These are phyloP conservation scores for Ephestia elutella DNA, from an alignment of 1,140 invertebrate genomes.

Conservation along the genomic window DNA sequence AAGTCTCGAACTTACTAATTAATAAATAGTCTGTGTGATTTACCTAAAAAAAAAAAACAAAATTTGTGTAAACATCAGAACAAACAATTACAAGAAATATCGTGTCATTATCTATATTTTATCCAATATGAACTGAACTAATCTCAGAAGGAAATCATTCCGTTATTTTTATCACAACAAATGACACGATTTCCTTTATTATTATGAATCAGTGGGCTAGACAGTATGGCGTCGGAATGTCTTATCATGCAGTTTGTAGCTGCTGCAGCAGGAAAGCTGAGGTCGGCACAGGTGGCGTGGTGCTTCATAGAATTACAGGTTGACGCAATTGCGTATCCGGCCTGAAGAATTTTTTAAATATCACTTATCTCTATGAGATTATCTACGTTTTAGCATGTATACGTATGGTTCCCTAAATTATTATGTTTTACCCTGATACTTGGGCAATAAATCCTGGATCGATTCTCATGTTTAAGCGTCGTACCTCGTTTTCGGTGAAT, in stretches of 20 bases:
- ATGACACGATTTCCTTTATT: constrained; percentile 1
- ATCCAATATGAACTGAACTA: not conserved
- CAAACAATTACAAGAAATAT: not conserved
- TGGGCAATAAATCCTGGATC: no score
- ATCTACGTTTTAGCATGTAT: no score
- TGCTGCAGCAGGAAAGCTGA: constrained; percentile 52
- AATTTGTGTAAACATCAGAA: no score
- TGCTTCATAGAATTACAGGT: constrained; percentile 38
- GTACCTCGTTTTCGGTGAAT: no score
- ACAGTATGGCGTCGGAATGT: constrained; percentile 17
- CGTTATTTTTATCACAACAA: not conserved
- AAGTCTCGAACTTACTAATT: no score
- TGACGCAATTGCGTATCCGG: constrained; percentile 34
- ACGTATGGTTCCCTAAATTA: no score
- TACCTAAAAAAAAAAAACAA: no score
- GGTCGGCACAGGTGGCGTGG: constrained; percentile 35
- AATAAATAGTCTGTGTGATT: no score
- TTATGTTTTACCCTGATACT: no score
- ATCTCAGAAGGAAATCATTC: not conserved
- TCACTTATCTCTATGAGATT: no score
- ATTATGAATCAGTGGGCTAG: constrained; percentile 6
- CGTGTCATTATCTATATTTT: not conserved
- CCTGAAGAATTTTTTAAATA: not conserved
- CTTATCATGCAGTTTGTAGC: constrained; percentile 12
- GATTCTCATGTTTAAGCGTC: no score